Base-by-base conservation (phyloP, 2,113 vertebrate genomes). In the Eptesicus fuscus region DNA sequence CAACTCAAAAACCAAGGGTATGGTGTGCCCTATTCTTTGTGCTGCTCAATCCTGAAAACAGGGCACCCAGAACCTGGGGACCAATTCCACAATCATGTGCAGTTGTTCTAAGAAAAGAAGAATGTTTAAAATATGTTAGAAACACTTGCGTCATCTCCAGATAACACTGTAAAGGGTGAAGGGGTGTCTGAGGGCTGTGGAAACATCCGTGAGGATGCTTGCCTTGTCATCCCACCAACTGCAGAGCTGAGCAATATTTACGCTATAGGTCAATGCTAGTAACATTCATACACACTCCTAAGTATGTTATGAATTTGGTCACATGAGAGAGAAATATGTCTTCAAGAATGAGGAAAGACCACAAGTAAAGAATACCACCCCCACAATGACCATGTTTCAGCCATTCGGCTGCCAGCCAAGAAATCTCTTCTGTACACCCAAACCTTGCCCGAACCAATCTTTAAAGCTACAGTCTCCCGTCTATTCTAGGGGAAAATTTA, bases 261-360 rank as follows among this genome's bases (percentile, higher is more conserved):
- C 30, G 30, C 13, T 9, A 0, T 8, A n/a, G 2, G 51, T 70
- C 23, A 51, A 49, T 12, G 35, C n/a, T 17, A 65, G 5, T 7
- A 18, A 17, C 1, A 2, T 9, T n/a, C n/a, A 0, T 0, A 5
- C 7, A 42, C 2, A 4, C 4, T 28, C 17, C 74, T 23, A 2
- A 22, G 18, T 7, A 5, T 3, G 2, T 0, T 37, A 1, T 17
- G 42, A 59, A 47, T 5, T 32, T 0, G 23, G 9, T 32, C 22
- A 10, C 9, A 1, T 1, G 4, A 17, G n/a, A 35, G 44, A 93
- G 49, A 82, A 47, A 14, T 4, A 22, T 1, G 25, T 5, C 47
- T 28, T 14, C 51, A 61, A 70, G 49, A 44, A 51, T 18, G 20
- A 61, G 59, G 40, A 87, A 87, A 83, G 76, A 82, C 42, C 40